A percentile compares a stretch with the other conserved stretches of the same genome.
phyloP scores from a whole-genome alignment of 1,140 invertebrate species.

The Eufriesea mexicana region DNA sequence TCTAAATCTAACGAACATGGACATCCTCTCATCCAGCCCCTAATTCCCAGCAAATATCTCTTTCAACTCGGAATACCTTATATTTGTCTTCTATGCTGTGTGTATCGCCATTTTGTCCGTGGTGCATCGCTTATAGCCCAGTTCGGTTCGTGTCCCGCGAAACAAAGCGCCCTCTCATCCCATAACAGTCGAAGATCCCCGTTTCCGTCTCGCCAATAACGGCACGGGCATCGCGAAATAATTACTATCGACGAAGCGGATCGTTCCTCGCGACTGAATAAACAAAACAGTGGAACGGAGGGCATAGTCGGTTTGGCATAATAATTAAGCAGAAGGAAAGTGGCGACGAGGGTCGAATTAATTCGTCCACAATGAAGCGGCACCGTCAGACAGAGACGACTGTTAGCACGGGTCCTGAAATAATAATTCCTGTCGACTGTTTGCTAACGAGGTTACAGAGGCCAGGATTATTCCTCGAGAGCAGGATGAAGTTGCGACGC shows the following conservation, averaged over 20 bases:
- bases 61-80: not conserved
- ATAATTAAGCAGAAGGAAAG: slow-evolving; percentile 65
- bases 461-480: slow-evolving; percentile 58
- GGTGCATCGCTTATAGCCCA: not conserved
- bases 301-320: slow-evolving; percentile 46
- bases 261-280: slow-evolving; percentile 34
- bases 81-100: not conserved
- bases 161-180: not conserved
- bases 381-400: slow-evolving; percentile 44
- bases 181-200: not conserved
- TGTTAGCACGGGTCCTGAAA: slow-evolving; percentile 66
- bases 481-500: not conserved
- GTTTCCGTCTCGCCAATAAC: not conserved
- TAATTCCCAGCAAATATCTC: not conserved
- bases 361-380: slow-evolving; percentile 63
- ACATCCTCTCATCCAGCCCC: not conserved
- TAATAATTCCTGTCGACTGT: slow-evolving; percentile 72
- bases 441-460: slow-evolving; percentile 70
- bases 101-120: not conserved
- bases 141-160: not conserved
- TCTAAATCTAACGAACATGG: not conserved
- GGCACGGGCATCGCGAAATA: slow-evolving; percentile 13
- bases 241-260: slow-evolving; percentile 45
- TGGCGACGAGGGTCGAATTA: slow-evolving; percentile 64
- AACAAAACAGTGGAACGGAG: slow-evolving; percentile 23